These are phyloP conservation scores for Drosophila nannoptera DNA, from an alignment of 1,140 invertebrate genomes.

Conservation along the genomic window DNA sequence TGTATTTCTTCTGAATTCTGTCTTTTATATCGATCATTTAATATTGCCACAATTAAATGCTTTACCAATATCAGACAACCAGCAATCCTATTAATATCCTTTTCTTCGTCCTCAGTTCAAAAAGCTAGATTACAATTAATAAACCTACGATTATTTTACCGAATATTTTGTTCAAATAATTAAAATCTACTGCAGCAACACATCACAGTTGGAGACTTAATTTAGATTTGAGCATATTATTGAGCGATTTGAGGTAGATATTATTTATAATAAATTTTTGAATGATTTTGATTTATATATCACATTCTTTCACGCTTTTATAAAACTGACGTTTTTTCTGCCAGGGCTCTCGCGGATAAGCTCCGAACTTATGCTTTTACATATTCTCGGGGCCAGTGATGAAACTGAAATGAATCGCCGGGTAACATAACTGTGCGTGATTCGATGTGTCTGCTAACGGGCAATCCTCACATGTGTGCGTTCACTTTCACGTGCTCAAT, in stretches of 20 bases:
- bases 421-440: background rate
- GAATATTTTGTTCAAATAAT: too few relatives aligned
- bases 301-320: background rate
- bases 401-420: slow-evolving; percentile 7
- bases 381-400: slow-evolving; percentile 7
- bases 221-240: too few relatives aligned
- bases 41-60: too few relatives aligned
- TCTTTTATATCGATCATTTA: too few relatives aligned
- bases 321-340: background rate
- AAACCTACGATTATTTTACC: too few relatives aligned
- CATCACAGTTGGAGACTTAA: too few relatives aligned
- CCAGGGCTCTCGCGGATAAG: background rate
- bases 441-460: background rate
- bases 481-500: background rate
- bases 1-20: background rate
- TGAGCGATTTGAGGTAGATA: too few relatives aligned
- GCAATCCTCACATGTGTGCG: background rate
- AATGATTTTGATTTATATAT: background rate
- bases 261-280: background rate
- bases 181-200: too few relatives aligned
- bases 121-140: too few relatives aligned
- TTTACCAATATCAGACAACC: too few relatives aligned
- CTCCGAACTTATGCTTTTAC: background rate
- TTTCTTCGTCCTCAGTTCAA: too few relatives aligned
- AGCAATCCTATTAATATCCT: too few relatives aligned